Conservation (phyloP, 2,113 vertebrate genomes). For the Lutjanus erythropterus region DNA sequence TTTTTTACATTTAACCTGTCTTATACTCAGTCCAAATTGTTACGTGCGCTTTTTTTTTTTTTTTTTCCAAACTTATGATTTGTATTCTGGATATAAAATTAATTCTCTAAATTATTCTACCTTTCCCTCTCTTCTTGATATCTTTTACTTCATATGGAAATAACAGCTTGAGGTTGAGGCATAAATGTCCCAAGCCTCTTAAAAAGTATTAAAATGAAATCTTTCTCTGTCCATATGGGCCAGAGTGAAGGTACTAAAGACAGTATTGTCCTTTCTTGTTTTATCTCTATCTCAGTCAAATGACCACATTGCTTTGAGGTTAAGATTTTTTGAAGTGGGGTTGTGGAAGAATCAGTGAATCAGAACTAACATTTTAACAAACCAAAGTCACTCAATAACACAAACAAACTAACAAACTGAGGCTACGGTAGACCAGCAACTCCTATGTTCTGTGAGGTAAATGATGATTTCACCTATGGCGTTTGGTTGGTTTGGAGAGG, state of each 20-base stretch:
- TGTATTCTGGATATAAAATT: not conserved
- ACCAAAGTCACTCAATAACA: too few relatives aligned
- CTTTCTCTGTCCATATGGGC: not conserved
- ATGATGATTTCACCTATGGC: too few relatives aligned
- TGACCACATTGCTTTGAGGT: not conserved
- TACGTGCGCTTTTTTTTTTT: too few relatives aligned
- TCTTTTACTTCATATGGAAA: slow-evolving; percentile 3
- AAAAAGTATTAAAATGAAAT: not conserved
- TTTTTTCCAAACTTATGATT: not conserved
- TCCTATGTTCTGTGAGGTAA: too few relatives aligned
- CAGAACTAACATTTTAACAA: too few relatives aligned
- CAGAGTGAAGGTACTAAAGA: not conserved
- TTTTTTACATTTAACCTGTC: too few relatives aligned
- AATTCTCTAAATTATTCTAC: not conserved
- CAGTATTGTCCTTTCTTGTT: not conserved
- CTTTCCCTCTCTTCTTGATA: not conserved
- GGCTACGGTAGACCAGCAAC: too few relatives aligned
- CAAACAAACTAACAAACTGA: too few relatives aligned
- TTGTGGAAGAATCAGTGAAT: too few relatives aligned
- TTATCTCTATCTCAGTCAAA: not conserved
- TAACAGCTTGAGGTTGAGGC: not conserved
- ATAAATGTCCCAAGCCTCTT: not conserved
- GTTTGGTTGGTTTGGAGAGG: too few relatives aligned
- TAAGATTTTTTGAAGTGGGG: too few relatives aligned
- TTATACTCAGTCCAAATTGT: not conserved